Base-by-base conservation (phyloP, 37 sponge, comb jelly and placozoan species). In the Spongia lamella region DNA sequence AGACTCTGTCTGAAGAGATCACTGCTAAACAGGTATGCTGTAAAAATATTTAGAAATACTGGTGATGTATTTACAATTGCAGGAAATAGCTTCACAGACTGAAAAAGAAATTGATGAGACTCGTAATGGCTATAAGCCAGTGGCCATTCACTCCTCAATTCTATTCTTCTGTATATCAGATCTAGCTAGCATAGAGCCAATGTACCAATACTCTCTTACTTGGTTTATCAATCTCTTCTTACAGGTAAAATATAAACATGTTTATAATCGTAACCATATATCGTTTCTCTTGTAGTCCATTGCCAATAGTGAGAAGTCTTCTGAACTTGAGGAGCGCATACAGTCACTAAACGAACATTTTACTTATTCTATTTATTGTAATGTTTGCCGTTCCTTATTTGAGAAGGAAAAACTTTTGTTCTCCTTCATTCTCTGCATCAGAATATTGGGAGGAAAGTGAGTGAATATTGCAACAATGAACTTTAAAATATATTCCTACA, bases 111-210 rank as follows among this genome's bases (percentile, higher is more conserved):
- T 97, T 81, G 94, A 97, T 62, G 87, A 90, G 63, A 89, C 98
- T 2, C 75, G 98, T 21, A 97, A 97, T 66, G 94, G 94, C 49
- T 94, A 97, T 88, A 81, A 84, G 21, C 98, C 98, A 26, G 98
- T 97, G 30, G 91, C 98, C 1, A 70, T 78, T 6, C 98, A 97
- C 75, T 90, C 94, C 36, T 90, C 94, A 30, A 88, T 90, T 20
- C 88, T 97, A 21, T 97, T 97, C 89, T 97, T 97, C 87, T 93
- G 89, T 60, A 97, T 97, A 79, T 87, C 91, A 56, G 98, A 97
- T 75, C 60, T 97, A 39, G 98, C 98, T 54, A 93, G 86, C 71
- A 93, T 97, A 56, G 98, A 97, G 64, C 94, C 94, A 36, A 97
- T 97, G 98, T 94, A 97, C 83, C 98, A 97, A 79, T 94, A 97